Conservation (phyloP, 2,888 invertebrate genomes). For the Oligia strigilis region DNA sequence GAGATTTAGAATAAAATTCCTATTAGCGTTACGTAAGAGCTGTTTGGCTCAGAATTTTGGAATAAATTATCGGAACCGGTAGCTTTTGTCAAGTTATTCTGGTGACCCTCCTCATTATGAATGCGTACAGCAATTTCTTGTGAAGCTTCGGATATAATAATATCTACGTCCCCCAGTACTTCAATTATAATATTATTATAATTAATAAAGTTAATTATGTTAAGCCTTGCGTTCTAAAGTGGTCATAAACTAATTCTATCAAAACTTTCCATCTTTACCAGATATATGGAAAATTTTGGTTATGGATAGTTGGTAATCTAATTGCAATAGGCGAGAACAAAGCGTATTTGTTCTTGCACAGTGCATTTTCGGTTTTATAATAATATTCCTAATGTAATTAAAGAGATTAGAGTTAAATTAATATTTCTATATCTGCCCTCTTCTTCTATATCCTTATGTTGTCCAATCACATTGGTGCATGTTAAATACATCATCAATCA, state of each 20-base stretch:
- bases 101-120: constrained; percentile 37
- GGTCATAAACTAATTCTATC: not conserved
- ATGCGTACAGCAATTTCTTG: constrained; percentile 40
- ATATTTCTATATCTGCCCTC: not conserved
- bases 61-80: constrained; percentile 64
- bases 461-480: not conserved
- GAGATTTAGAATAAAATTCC: constrained; percentile 52
- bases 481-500: constrained; percentile 8
- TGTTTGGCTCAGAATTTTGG: constrained; percentile 40
- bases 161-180: constrained; percentile 12
- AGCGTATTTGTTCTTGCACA: not conserved
- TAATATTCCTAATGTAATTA: not conserved
- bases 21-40: constrained; percentile 50
- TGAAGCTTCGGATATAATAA: constrained; percentile 20
- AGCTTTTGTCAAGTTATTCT: constrained; percentile 43
- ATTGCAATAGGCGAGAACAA: no score
- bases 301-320: no score
- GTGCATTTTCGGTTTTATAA: not conserved
- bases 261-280: not conserved
- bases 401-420: not conserved
- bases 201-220: constrained; percentile 19
- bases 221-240: not conserved
- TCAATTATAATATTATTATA: constrained; percentile 17
- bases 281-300: not conserved
- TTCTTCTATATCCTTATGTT: not conserved